Percentiles rank a stretch among this genome's conserved stretches.
These are phyloP conservation scores for Ophonus ardosiacus DNA, from an alignment of 2,888 invertebrate species.

Conservation along the genomic window DNA sequence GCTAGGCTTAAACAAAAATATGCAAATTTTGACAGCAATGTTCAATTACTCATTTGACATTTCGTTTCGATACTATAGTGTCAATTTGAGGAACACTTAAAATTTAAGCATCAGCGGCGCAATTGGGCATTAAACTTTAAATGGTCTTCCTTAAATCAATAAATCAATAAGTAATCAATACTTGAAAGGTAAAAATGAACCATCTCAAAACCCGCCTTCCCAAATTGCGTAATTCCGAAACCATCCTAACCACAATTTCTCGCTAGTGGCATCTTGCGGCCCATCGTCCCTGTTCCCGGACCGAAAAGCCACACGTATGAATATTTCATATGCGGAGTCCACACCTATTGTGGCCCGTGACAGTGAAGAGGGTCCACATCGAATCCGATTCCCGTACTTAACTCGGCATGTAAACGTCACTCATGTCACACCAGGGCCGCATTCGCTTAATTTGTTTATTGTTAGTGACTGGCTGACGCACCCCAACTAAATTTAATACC, in stretches of 20 bases:
- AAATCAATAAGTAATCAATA: too few relatives aligned
- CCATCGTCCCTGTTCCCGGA: not conserved
- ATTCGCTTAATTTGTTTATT: conserved; percentile 46
- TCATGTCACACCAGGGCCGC: conserved; percentile 64
- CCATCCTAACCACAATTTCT: not conserved
- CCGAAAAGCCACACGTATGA: conserved; percentile 68
- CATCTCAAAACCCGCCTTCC: not conserved
- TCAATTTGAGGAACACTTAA: too few relatives aligned
- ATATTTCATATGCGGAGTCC: conserved; percentile 74
- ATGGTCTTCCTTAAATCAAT: too few relatives aligned
- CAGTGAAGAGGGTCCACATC: conserved; percentile 73
- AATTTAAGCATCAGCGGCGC: too few relatives aligned
- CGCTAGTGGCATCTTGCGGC: not conserved
- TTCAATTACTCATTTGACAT: too few relatives aligned
- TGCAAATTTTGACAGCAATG: too few relatives aligned
- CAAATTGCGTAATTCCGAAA: not conserved
- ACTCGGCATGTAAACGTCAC: conserved; percentile 68
- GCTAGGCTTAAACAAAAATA: too few relatives aligned
- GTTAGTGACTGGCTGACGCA: conserved; percentile 27
- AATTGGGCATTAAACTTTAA: too few relatives aligned
- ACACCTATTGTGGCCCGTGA: conserved; percentile 73
- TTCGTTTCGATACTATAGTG: too few relatives aligned
- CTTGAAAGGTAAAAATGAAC: not conserved
- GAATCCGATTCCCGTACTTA: conserved; percentile 71
- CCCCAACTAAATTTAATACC: conserved; percentile 13